Base-by-base conservation (phyloP, 1,140 invertebrate species). In the Procambarus virginalis region DNA sequence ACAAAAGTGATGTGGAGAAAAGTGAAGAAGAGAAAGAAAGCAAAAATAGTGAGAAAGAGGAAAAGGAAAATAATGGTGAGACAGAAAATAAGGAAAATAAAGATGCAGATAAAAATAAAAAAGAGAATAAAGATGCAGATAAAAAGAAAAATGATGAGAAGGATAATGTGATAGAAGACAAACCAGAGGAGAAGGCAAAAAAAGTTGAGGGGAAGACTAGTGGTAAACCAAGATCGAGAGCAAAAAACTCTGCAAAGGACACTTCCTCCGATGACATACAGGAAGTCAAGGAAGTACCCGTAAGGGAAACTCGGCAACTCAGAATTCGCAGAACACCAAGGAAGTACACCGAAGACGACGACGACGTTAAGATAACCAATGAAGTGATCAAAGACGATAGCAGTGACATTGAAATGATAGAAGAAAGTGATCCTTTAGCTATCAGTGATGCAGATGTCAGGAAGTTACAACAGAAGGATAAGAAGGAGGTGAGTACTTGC, bases 381-480 rank as follows among this genome's bases (percentile, higher is more conserved):
- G 86, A 91, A 20, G 92, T 91, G 48, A 89, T 91, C 5, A 83
- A 79, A 45, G 88, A 92, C 49, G 92, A 91, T 17, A 84, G 78
- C 49, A 91, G 92, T 60, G 92, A 92, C 73, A 91, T 92, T 10
- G 90, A 92, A 64, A 92, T 92, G 92, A 92, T 92, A 14, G 92
- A 92, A 49, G 92, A 92, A 73, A 92, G 88, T 68, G 92, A 92
- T 49, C 92, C 92, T 14, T 64, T 92, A 2, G 89, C 92, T 20
- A 89, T 92, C 12, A 84, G 81, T 73, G 90, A 88, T 70, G 85
- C 85, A 9, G 90, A 91, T 51, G 90, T 91, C 45, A 91, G 85
- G 82, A 91, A 91, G 51, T 55, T 86, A 12, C 80, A 88, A 55
- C 85, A 91, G 55, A 90, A 82, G 87, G 83, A 85, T 10, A 86